Evolutionary conservation across 2,888 invertebrate genomes (phyloP).

Genomic region (Zygaena filipendulae): DNA sequence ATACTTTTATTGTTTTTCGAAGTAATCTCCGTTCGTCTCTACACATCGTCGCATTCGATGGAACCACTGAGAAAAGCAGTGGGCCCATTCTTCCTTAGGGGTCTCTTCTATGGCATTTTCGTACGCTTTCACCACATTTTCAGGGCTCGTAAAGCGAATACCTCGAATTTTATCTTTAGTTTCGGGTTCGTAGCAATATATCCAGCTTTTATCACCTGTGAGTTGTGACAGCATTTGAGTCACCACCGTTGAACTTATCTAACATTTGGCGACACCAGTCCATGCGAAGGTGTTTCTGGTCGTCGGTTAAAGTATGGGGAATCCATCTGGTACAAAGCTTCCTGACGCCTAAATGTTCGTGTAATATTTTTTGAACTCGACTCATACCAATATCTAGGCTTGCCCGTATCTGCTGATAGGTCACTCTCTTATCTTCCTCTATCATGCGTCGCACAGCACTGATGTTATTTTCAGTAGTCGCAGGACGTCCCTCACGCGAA

Average conservation of each 20-base stretch:
- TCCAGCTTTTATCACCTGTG: neutral
- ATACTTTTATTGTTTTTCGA: no score
- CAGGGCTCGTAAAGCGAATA: no score
- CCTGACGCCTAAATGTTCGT: slow-evolving; percentile 10
- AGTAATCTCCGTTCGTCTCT: no score
- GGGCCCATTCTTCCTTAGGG: no score
- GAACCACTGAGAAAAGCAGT: no score
- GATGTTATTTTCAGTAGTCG: neutral
- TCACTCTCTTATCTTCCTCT: neutral
- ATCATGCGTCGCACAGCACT: neutral
- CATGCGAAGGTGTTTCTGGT: slow-evolving; percentile 9
- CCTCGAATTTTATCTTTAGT: no score
- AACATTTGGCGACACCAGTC: slow-evolving; percentile 4
- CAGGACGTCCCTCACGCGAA: neutral
- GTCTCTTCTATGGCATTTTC: no score
- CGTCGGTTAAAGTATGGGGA: slow-evolving; percentile 11
- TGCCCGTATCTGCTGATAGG: slow-evolving; percentile 6
- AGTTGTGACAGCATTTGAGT: slow-evolving; percentile 2
- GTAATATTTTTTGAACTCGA: slow-evolving; percentile 10
- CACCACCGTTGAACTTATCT: slow-evolving; percentile 5
- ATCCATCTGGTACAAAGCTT: slow-evolving; percentile 13
- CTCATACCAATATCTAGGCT: slow-evolving; percentile 5
- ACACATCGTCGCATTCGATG: no score
- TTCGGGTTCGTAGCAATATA: neutral
- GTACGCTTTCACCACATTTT: no score